Evolutionary conservation across 2,888 invertebrate genomes (phyloP), one percentile per base, ranked within the genome.

Genomic region (Eupithecia subfuscata): DNA sequence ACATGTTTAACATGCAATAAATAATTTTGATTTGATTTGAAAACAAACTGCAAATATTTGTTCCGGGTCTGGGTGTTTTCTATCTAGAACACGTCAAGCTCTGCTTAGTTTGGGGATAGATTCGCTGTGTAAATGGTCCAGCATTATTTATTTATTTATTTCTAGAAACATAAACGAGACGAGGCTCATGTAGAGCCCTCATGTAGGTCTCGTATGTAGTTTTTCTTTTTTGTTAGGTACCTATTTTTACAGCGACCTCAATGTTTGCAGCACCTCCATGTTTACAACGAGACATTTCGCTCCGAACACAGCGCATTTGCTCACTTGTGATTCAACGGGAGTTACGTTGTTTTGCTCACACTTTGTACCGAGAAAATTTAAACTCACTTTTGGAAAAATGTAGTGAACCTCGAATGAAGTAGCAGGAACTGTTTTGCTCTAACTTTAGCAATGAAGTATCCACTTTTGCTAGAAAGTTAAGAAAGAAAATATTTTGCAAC

Each of bases 401-500:
- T 22, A 30, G 25, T 37, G 34, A 37, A 40, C 12, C 9, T n/a
- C 18, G 34, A 67, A 45, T 43, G 7, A 43, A 68, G 40, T 68
- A 1, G 43, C 68, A 25, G 40, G 22, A 37, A 40, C 40, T 37
- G 12, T 72, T 68, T 70, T 52, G 52, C 22, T 52, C 52, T 70
- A 70, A 77, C 70, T 75, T 73, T 75, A 12, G 22, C 45, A 25
- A 69, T 70, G 63, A 70, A 75, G 67, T 71, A 60, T 71, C 70
- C 74, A 75, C 78, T 73, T 74, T 69, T 69, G 64, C 70, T 45
- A 64, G 65, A 56, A 70, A 78, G 78, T 76, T 73, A 11, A 60
- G 43, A 14, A 45, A 56, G 71, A 48, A 74, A 68, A 72, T 56
- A 68, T 74, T 74, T 64, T 65, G 48, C 70, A 75, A 75, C 63